Evolutionary conservation across 2,113 vertebrate genomes (phyloP).

Genomic region (Colossoma macropomum): DNA sequence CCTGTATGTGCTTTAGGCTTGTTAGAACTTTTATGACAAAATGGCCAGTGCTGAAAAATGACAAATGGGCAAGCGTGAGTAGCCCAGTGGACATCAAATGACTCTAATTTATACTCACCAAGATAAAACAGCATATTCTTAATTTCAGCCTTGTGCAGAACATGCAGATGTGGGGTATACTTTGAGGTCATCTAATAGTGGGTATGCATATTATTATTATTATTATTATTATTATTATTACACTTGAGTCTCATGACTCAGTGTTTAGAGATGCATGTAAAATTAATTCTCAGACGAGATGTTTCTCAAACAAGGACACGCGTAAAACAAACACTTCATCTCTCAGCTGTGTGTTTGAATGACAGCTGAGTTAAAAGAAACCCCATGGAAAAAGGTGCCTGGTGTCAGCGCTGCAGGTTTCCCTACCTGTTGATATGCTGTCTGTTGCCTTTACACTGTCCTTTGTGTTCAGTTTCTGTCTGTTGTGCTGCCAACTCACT

Average conservation of each 20-base stretch:
- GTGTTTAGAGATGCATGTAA: no score
- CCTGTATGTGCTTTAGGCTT: neutral
- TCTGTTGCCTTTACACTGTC: neutral
- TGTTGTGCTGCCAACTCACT: neutral
- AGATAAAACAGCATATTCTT: neutral
- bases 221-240: neutral
- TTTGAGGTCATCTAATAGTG: neutral
- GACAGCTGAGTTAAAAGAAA: neutral
- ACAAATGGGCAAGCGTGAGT: neutral
- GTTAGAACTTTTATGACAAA: slow-evolving; percentile 28
- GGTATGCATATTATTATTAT: neutral
- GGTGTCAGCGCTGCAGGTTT: neutral
- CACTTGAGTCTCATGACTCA: no score
- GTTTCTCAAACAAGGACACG: neutral
- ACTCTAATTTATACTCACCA: neutral
- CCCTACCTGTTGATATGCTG: neutral
- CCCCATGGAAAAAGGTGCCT: neutral
- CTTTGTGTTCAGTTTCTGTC: neutral
- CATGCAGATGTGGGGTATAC: neutral
- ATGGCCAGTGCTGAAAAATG: slow-evolving; percentile 7
- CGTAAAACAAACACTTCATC: neutral
- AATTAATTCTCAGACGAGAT: no score
- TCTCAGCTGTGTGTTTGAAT: neutral
- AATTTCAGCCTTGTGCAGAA: neutral
- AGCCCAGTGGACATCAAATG: slow-evolving; percentile 20